Conservation (phyloP, 2,113 vertebrate genomes). For the Brachyhypopomus occidentalis region DNA sequence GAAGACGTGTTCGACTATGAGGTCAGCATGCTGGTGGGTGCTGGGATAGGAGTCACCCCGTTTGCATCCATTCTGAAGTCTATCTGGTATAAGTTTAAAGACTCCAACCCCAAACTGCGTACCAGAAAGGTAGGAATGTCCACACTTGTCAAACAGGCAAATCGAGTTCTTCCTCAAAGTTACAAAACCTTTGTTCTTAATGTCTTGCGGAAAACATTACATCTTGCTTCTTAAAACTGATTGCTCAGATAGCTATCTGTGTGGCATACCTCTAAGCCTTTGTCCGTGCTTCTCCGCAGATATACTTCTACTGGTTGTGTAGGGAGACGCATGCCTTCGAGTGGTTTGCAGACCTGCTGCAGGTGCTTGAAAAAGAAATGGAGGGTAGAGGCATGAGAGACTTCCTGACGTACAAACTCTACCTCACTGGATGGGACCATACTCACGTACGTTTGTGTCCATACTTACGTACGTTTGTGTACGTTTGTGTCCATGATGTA, state of each 20-base stretch:
- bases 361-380: constrained; percentile 88
- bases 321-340: constrained; percentile 87
- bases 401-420: constrained; percentile 90
- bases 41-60: constrained; percentile 88
- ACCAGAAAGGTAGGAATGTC: constrained; percentile 79
- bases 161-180: background rate
- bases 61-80: constrained; percentile 93
- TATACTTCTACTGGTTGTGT: constrained; percentile 96
- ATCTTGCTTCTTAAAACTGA: background rate
- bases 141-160: background rate
- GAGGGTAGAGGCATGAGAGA: constrained; percentile 80
- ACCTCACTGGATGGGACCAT: constrained; percentile 85
- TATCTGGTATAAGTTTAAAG: constrained; percentile 91
- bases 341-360: constrained; percentile 89
- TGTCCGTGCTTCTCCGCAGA: constrained; percentile 71
- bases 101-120: constrained; percentile 78
- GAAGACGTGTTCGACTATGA: constrained; percentile 91
- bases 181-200: background rate
- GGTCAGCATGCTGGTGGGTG: constrained; percentile 89
- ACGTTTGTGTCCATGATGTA: constrained; percentile 48
- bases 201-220: background rate
- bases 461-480: constrained; percentile 81
- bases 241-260: background rate
- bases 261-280: background rate
- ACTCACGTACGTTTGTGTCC: constrained; percentile 74